Base-by-base conservation (phyloP, 2,888 invertebrate genomes). In the Cerceris rybyensis region DNA sequence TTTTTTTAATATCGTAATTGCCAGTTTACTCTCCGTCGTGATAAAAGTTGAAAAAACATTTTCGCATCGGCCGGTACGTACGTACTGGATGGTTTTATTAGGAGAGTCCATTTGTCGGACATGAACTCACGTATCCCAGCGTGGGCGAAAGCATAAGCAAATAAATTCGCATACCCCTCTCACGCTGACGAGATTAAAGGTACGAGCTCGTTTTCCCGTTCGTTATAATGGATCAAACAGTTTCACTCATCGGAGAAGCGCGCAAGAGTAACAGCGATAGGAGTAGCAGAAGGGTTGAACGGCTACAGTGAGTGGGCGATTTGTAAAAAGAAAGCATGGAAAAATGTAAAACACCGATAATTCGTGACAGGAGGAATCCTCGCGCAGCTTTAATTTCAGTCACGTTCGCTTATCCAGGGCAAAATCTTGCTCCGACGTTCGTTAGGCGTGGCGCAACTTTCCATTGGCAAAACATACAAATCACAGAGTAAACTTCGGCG, bases 21-120 rank as follows among this genome's bases (percentile, higher is more conserved):
- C 9, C 46, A 46, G 46, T 46, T 11, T 11, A 8, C 8, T 6
- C 46, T 28, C 28, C 28, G 28, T 4, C 28, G 28, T 28, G 46
- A 11, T 46, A 11, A 46, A 46, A 28, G 28, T 28, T 28, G 28
- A 28, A 28, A 28, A 28, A 28, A 1, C 28, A 28, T 28, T 28
- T 28, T 28, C 28, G 28, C 28, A 28, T 28, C 28, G 57, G 67
- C 72, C 55, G 61, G 76, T 65, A 67, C 73, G 73, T 9, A 6
- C 39, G 17, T 16, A 41, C 16, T 60, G 41, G 39, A 14, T 52
- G 68, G 70, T 79, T 81, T 90, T 90, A 89, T 90, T 89, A 89
- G 87, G 75, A 82, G 83, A 82, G 87, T 88, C 86, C 90, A 89
- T 90, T 91, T 90, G 88, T 86, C 84, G 89, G 89, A 90, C 90